A percentile compares a stretch with the other conserved stretches of the same genome.
These are phyloP conservation scores for Sarcophaga rosellei DNA, from an alignment of 2,888 invertebrate species.

Conservation along the genomic window DNA sequence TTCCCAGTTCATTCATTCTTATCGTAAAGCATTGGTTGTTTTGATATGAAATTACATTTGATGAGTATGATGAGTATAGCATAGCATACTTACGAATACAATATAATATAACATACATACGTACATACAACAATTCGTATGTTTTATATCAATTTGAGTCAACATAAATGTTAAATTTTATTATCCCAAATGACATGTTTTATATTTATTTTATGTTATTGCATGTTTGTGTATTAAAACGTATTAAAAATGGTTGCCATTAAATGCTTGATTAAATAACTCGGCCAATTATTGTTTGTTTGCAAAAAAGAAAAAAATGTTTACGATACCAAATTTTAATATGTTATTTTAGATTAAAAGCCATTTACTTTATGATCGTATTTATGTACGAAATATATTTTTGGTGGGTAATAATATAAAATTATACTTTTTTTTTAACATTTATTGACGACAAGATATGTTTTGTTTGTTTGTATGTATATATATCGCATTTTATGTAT, in stretches of 20 bases:
- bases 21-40: too few relatives aligned
- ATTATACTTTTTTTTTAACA: slow-evolving; percentile 19
- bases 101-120: too few relatives aligned
- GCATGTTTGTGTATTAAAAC: slow-evolving; percentile 42
- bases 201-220: slow-evolving; percentile 54
- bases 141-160: slow-evolving; percentile 57
- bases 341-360: slow-evolving; percentile 62
- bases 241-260: slow-evolving; percentile 8
- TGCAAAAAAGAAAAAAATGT: slow-evolving; percentile 24
- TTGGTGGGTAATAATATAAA: slow-evolving; percentile 42
- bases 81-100: too few relatives aligned
- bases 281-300: slow-evolving; percentile 44
- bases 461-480: too few relatives aligned
- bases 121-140: slow-evolving; percentile 1
- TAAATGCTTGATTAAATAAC: slow-evolving; percentile 64
- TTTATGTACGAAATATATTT: slow-evolving; percentile 46
- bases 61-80: too few relatives aligned
- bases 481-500: background rate
- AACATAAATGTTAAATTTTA: slow-evolving; percentile 63
- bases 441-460: slow-evolving; percentile 47
- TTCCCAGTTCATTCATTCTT: too few relatives aligned
- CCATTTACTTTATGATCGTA: slow-evolving; percentile 54
- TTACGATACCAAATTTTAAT: slow-evolving; percentile 61
- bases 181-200: slow-evolving; percentile 58
- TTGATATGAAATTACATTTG: too few relatives aligned